Conservation (phyloP, 2,888 invertebrate species). For the Salpingus planirostris region DNA sequence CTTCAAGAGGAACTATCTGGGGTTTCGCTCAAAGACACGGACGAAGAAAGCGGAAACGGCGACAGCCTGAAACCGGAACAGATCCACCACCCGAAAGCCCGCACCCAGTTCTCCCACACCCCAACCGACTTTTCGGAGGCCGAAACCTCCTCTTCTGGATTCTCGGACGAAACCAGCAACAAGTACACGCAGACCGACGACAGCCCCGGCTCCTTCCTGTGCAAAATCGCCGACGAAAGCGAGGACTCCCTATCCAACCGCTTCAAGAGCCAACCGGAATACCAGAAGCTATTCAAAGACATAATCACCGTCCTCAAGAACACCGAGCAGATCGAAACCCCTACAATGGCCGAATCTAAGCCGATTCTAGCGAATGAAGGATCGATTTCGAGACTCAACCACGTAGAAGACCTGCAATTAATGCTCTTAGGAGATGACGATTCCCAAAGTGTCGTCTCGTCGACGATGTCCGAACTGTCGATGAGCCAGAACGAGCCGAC, state of each 20-base stretch:
- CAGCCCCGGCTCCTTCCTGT: constrained; percentile 70
- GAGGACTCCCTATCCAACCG: constrained; percentile 77
- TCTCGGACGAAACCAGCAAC: constrained; percentile 75
- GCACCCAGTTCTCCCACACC: constrained; percentile 51
- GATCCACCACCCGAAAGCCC: constrained; percentile 42
- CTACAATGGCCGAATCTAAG: neutral
- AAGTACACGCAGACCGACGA: constrained; percentile 76
- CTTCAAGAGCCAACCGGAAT: constrained; percentile 75
- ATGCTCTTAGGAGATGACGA: constrained; percentile 48
- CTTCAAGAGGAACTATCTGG: constrained; percentile 65
- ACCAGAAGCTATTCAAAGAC: constrained; percentile 71
- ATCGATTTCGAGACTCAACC: constrained; percentile 14
- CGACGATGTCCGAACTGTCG: constrained; percentile 64
- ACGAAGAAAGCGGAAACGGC: constrained; percentile 56
- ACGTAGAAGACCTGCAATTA: constrained; percentile 35
- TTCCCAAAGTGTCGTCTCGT: constrained; percentile 66
- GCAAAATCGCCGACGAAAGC: constrained; percentile 77
- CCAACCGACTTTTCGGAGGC: constrained; percentile 79
- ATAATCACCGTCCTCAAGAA: constrained; percentile 76
- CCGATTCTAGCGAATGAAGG: constrained; percentile 18
- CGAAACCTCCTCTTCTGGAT: constrained; percentile 74
- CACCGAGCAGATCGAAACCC: constrained; percentile 46
- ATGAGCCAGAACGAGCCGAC: constrained; percentile 60
- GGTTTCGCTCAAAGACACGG: constrained; percentile 51
- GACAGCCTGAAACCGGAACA: constrained; percentile 39